Percentiles rank a stretch among this genome's conserved stretches.
phyloP scores from a whole-genome alignment of 1,140 invertebrate genomes.

The Harpegnathos saltator region DNA sequence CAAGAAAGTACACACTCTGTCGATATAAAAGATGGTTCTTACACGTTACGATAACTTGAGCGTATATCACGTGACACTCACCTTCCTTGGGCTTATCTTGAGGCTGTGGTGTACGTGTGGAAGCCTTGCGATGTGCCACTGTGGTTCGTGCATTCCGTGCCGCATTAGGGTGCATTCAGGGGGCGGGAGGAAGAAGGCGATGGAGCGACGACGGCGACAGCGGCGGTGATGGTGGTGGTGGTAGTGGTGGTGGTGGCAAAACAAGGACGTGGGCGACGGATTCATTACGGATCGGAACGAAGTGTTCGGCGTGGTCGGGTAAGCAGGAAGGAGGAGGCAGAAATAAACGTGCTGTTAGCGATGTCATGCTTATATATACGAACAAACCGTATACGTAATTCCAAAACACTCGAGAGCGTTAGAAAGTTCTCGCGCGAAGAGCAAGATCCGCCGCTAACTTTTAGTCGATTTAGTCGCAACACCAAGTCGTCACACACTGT shows the following conservation, averaged over 20 bases:
- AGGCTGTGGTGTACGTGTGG: slow-evolving; percentile 82
- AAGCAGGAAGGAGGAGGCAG: slow-evolving; percentile 75
- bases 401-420: slow-evolving; percentile 51
- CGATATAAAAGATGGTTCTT: slow-evolving; percentile 4
- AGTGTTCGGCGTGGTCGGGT: slow-evolving; percentile 10
- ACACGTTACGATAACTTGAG: neutral
- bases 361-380: slow-evolving; percentile 81
- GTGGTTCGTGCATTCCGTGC: slow-evolving; percentile 84
- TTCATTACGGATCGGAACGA: slow-evolving; percentile 30
- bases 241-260: neutral
- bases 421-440: slow-evolving; percentile 65
- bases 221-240: too few relatives aligned
- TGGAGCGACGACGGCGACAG: too few relatives aligned
- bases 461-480: slow-evolving; percentile 52
- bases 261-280: slow-evolving; percentile 40
- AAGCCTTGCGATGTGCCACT: slow-evolving; percentile 84
- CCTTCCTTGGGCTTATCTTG: slow-evolving; percentile 84
- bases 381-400: slow-evolving; percentile 70
- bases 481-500: slow-evolving; percentile 5
- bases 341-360: slow-evolving; percentile 84
- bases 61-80: slow-evolving; percentile 77
- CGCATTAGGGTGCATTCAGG: slow-evolving; percentile 79
- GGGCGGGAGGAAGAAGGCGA: neutral
- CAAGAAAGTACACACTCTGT: too few relatives aligned
- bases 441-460: slow-evolving; percentile 54